These are phyloP conservation scores for Chrysochloris asiatica DNA, from an alignment of 2,113 vertebrate genomes.

Conservation along the genomic window DNA sequence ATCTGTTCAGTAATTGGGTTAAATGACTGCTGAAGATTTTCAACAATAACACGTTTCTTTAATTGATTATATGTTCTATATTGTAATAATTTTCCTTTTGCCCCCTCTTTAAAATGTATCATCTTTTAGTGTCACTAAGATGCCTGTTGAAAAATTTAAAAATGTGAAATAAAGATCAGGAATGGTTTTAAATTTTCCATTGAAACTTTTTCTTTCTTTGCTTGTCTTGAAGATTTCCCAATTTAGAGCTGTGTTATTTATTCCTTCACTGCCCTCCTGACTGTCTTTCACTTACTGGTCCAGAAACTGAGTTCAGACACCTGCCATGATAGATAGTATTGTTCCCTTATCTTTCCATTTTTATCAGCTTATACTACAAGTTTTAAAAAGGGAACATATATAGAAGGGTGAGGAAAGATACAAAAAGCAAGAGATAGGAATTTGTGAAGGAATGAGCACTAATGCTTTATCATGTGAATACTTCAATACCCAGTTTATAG, in stretches of 20 bases:
- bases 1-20: background rate
- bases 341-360: background rate
- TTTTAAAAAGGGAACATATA: background rate
- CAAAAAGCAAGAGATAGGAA: background rate
- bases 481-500: background rate
- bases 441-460: background rate
- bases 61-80: background rate
- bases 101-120: background rate
- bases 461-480: background rate
- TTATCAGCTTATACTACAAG: background rate
- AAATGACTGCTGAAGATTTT: constrained; percentile 4
- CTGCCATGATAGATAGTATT: background rate
- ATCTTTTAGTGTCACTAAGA: background rate
- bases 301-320: background rate
- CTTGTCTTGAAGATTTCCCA: background rate
- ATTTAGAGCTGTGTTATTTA: background rate
- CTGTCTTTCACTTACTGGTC: background rate
- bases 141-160: background rate
- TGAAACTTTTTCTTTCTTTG: background rate
- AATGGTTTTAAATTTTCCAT: background rate
- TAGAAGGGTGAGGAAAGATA: background rate
- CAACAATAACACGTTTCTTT: background rate
- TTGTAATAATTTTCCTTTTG: background rate
- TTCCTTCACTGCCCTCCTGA: background rate
- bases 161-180: background rate